Evolutionary conservation across 2,888 invertebrate species (phyloP).

Genomic region (Melinaea marsaeus): DNA sequence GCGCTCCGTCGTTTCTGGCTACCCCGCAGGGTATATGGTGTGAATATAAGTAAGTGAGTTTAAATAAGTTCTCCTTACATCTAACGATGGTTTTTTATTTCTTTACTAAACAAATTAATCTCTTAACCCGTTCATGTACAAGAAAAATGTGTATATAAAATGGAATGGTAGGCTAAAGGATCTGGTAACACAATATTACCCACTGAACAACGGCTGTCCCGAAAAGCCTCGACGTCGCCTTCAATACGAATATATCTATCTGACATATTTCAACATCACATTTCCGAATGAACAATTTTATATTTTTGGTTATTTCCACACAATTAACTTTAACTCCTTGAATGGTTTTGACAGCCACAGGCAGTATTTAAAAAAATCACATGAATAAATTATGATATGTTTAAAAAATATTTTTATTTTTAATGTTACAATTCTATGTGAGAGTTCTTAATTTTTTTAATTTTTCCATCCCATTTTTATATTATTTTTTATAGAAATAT

Average conservation of each 20-base stretch:
- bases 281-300: slow-evolving; percentile 75
- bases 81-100: not conserved
- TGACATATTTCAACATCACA: slow-evolving; percentile 76
- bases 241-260: slow-evolving; percentile 68
- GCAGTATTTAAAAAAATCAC: not conserved
- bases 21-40: too few species aligned
- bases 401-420: too few species aligned
- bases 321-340: slow-evolving; percentile 71
- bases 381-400: too few species aligned
- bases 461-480: too few species aligned
- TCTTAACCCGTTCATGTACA: too few species aligned
- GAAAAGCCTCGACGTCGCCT: slow-evolving; percentile 63
- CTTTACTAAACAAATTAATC: too few species aligned
- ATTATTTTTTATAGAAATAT: too few species aligned
- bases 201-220: slow-evolving; percentile 61
- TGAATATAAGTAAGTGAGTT: too few species aligned
- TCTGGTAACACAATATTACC: slow-evolving; percentile 32
- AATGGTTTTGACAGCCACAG: slow-evolving; percentile 60
- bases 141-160: not conserved
- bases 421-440: too few species aligned
- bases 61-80: too few species aligned
- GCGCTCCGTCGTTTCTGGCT: too few species aligned
- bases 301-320: slow-evolving; percentile 75
- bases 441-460: too few species aligned
- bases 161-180: not conserved